These are phyloP conservation scores for Drosophila neutralis DNA, from an alignment of 2,888 invertebrate species.

Conservation along the genomic window DNA sequence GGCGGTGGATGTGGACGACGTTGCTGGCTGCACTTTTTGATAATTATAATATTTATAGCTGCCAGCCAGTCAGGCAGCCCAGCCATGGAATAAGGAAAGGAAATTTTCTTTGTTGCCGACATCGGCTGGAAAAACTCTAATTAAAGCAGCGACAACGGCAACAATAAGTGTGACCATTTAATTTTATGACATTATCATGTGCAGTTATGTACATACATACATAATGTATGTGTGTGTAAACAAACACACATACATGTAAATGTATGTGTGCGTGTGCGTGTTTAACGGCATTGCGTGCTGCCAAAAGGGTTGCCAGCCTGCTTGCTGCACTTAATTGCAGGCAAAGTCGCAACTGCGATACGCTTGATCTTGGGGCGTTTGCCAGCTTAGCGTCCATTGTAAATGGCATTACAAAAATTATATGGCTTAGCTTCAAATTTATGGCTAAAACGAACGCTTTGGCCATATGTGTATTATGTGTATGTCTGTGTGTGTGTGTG, in stretches of 20 bases:
- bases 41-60: constrained; percentile 80
- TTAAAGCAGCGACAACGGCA: constrained; percentile 65
- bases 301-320: constrained; percentile 50
- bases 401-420: constrained; percentile 50
- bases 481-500: constrained; percentile 31
- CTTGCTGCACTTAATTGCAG: constrained; percentile 58
- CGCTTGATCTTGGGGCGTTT: constrained; percentile 51
- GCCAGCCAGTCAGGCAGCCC: constrained; percentile 28
- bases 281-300: constrained; percentile 54
- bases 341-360: constrained; percentile 49
- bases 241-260: constrained; percentile 2
- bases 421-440: constrained; percentile 41
- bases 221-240: neutral
- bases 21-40: constrained; percentile 74
- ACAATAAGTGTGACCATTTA: constrained; percentile 78
- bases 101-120: constrained; percentile 55
- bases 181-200: constrained; percentile 80
- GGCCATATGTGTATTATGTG: constrained; percentile 1
- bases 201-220: constrained; percentile 58
- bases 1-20: constrained; percentile 38
- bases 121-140: constrained; percentile 73
- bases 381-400: constrained; percentile 57
- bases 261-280: constrained; percentile 32
- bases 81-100: constrained; percentile 47
- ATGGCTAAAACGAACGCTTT: constrained; percentile 16